These are phyloP conservation scores for Lithophane ornitopus DNA, from an alignment of 2,888 invertebrate genomes.

Conservation along the genomic window DNA sequence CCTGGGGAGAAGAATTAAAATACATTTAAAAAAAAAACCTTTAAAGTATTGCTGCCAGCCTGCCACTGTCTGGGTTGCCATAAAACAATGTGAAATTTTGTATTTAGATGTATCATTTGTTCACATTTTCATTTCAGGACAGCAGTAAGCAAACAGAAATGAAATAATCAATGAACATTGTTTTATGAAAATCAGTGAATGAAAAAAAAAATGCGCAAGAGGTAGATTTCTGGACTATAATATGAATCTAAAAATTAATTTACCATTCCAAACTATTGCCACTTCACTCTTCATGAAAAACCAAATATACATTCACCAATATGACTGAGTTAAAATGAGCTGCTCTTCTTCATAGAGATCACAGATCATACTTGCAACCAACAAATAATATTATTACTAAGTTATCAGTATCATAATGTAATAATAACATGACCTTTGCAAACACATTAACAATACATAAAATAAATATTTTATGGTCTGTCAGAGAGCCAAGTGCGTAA, in stretches of 20 bases:
- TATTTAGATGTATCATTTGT: neutral
- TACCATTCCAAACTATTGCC: constrained; percentile 7
- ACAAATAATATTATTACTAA: constrained; percentile 9
- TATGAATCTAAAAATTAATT: neutral
- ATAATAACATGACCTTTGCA: neutral
- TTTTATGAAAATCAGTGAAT: neutral
- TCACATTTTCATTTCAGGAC: neutral
- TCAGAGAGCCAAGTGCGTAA: neutral
- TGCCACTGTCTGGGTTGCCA: neutral
- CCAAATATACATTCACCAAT: neutral
- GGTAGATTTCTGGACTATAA: neutral
- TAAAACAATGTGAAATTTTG: neutral
- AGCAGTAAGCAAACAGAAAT: neutral
- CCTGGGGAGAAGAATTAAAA: constrained; percentile 86
- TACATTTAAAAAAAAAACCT: neutral
- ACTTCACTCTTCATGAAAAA: neutral
- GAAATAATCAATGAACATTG: neutral
- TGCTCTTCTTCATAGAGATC: neutral
- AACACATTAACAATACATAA: neutral
- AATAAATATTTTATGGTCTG: neutral
- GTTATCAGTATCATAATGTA: neutral
- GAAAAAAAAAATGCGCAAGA: neutral
- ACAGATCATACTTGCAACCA: neutral
- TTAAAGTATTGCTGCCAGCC: neutral
- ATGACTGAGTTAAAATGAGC: neutral